Percentiles rank a stretch among this genome's conserved stretches.
phyloP scores from a whole-genome alignment of 2,113 vertebrate genomes.

The Oxygymnocypris stewartii region DNA sequence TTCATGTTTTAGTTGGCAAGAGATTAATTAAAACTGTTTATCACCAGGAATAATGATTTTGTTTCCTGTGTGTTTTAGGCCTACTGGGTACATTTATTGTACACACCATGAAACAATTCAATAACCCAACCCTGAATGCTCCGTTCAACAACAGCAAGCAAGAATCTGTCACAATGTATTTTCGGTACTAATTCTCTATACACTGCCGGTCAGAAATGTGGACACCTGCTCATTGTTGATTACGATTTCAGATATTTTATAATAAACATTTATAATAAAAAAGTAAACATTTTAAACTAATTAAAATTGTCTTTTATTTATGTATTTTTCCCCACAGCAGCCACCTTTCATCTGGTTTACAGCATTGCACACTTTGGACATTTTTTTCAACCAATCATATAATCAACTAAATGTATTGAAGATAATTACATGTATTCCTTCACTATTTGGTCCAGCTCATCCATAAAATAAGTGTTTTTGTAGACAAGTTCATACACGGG shows the following conservation, averaged over 20 bases:
- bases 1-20: constrained; percentile 54
- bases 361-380: background rate
- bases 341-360: background rate
- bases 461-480: too few species aligned
- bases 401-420: background rate
- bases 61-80: constrained; percentile 34
- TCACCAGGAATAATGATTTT: constrained; percentile 43
- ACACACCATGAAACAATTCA: constrained; percentile 33
- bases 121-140: constrained; percentile 6
- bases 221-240: background rate
- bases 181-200: background rate
- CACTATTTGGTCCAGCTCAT: too few species aligned
- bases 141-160: constrained; percentile 11
- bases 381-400: background rate
- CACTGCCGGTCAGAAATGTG: background rate
- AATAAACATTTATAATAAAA: background rate
- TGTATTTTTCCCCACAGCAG: background rate
- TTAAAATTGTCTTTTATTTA: background rate
- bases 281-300: background rate
- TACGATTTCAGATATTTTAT: background rate
- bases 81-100: constrained; percentile 21
- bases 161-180: background rate
- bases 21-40: constrained; percentile 57
- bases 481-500: background rate
- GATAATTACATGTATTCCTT: background rate